phyloP scores from a whole-genome alignment of 2,113 vertebrate genomes.

The Macroglossus sobrinus region DNA sequence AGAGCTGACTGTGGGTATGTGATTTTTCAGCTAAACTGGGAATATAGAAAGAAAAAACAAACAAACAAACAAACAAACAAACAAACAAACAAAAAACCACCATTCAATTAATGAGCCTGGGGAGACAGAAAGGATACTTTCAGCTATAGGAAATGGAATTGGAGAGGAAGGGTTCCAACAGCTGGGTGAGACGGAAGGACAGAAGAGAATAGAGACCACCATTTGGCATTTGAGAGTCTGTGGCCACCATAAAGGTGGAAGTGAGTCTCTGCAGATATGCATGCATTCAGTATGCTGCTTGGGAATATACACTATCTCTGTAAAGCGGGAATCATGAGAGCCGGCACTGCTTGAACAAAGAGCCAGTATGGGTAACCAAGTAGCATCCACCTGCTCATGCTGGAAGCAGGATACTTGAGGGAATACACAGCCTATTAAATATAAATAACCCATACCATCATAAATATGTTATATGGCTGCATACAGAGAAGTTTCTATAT shows the following conservation, averaged over 20 bases:
- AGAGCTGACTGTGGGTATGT: background rate
- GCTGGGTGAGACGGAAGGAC: background rate
- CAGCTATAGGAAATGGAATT: background rate
- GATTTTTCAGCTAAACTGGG: background rate
- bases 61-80: too few species aligned
- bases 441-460: background rate
- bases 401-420: background rate
- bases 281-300: background rate
- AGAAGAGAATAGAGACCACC: background rate
- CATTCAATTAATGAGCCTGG: background rate
- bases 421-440: background rate
- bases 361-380: background rate
- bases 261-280: background rate
- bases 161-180: background rate
- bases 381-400: background rate
- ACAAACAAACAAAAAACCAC: background rate
- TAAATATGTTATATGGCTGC: slow-evolving; percentile 14
- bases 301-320: rapidly evolving
- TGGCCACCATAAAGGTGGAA: background rate
- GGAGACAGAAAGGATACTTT: background rate
- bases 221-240: background rate
- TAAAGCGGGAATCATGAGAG: background rate
- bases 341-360: background rate
- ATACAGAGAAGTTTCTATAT: background rate
- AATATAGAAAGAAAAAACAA: background rate